phyloP scores from a whole-genome alignment of 2,113 vertebrate genomes.

The Rhinolophus sinicus region DNA sequence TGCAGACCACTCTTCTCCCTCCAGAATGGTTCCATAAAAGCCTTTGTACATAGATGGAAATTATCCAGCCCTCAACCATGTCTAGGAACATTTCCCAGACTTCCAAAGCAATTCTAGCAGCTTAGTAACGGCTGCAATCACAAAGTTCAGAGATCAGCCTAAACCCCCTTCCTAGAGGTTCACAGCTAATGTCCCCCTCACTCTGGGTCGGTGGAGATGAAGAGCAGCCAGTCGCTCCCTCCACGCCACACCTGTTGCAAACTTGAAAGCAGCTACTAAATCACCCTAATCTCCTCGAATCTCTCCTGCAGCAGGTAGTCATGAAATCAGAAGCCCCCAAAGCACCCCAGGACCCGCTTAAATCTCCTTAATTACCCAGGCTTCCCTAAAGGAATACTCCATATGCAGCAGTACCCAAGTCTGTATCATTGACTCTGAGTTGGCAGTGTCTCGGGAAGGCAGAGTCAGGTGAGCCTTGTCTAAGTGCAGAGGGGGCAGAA shows the following conservation, averaged over 20 bases:
- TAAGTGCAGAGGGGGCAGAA: neutral
- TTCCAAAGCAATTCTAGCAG: constrained; percentile 25
- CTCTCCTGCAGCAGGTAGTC: neutral
- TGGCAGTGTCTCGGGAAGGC: neutral
- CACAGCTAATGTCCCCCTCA: neutral
- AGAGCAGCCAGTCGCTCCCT: neutral
- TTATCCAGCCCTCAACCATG: neutral
- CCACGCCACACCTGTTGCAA: neutral
- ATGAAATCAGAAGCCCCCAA: neutral
- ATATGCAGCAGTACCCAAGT: neutral
- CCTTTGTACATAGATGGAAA: neutral
- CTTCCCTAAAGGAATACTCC: neutral
- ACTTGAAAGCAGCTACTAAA: constrained; percentile 23
- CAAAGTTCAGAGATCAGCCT: constrained; percentile 22
- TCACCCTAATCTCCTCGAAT: neutral
- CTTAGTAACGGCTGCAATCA: constrained; percentile 6
- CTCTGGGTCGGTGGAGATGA: neutral
- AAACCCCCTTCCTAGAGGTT: neutral
- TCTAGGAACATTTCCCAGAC: constrained; percentile 41
- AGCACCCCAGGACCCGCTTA: neutral
- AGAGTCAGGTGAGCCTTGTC: neutral
- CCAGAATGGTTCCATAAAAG: neutral
- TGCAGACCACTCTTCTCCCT: neutral
- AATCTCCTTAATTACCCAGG: neutral
- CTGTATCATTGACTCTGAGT: neutral